These are phyloP conservation scores for Ochotona curzoniae DNA, from an alignment of 2,113 vertebrate genomes.

Conservation along the genomic window DNA sequence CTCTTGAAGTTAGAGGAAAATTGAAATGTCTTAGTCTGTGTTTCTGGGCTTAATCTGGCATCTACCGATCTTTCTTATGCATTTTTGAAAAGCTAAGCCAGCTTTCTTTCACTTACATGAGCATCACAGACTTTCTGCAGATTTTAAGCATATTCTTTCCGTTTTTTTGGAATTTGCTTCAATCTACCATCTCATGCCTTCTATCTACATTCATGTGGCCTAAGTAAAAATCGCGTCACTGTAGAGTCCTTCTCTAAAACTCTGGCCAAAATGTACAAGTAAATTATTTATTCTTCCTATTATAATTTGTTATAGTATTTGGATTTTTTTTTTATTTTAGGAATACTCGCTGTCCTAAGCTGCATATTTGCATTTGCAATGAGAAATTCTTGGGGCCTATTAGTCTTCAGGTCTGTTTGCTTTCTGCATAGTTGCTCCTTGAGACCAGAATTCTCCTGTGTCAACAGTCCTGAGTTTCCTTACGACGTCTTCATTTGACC, in stretches of 20 bases:
- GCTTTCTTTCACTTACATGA: neutral
- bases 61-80: neutral
- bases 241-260: neutral
- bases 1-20: neutral
- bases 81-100: neutral
- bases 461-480: neutral
- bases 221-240: neutral
- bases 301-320: neutral
- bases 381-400: neutral
- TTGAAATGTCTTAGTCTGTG: neutral
- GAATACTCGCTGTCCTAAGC: neutral
- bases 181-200: neutral
- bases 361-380: neutral
- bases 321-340: slow-evolving; percentile 9
- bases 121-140: neutral
- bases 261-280: neutral
- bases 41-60: neutral
- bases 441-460: neutral
- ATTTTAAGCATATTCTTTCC: neutral
- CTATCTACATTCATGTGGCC: neutral
- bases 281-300: neutral
- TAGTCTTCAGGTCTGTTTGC: neutral
- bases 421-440: neutral
- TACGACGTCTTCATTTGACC: neutral
- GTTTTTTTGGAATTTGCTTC: neutral